Evolutionary conservation across 2,888 invertebrate genomes (phyloP).

Genomic region (Dryobotodes eremita): DNA sequence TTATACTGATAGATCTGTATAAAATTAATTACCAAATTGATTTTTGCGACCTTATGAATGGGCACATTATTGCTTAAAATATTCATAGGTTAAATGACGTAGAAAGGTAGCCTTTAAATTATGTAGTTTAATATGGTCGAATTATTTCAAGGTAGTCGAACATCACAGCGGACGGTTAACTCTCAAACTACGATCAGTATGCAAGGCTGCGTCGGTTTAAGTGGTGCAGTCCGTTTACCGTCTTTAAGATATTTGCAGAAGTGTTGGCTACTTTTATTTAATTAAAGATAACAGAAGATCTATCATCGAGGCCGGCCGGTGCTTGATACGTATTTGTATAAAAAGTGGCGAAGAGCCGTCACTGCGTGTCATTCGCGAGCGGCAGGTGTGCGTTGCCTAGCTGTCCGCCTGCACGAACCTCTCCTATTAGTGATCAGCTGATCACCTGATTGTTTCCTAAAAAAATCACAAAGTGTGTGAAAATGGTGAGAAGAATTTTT

Average conservation of each 20-base stretch:
- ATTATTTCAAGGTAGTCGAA: conserved; percentile 54
- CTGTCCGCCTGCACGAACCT: conserved; percentile 36
- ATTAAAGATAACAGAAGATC: conserved; percentile 68
- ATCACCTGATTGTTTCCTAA: conserved; percentile 40
- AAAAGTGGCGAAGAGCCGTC: conserved; percentile 71
- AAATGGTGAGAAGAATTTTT: conserved; percentile 63
- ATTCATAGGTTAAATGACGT: conserved; percentile 29
- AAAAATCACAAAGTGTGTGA: conserved; percentile 52
- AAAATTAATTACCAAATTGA: conserved; percentile 12
- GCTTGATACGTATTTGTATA: conserved; percentile 73
- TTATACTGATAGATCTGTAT: conserved; percentile 10
- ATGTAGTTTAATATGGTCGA: conserved; percentile 3
- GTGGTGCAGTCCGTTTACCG: conserved; percentile 25
- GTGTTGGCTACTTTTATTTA: conserved; percentile 38
- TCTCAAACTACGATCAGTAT: conserved; percentile 42
- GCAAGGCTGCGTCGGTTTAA: conserved; percentile 47
- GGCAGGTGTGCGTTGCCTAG: conserved; percentile 67
- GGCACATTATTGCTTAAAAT: conserved; percentile 49
- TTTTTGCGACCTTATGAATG: conserved; percentile 55
- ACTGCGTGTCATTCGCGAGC: conserved; percentile 71
- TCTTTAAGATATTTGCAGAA: conserved; percentile 7
- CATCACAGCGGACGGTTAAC: conserved; percentile 24
- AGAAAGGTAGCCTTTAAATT: conserved; percentile 49
- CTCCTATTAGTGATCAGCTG: conserved; percentile 39
- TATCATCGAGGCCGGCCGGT: conserved; percentile 58